Evolutionary conservation across 2,888 invertebrate species (phyloP).

Genomic region (Sipunculus nudus): DNA sequence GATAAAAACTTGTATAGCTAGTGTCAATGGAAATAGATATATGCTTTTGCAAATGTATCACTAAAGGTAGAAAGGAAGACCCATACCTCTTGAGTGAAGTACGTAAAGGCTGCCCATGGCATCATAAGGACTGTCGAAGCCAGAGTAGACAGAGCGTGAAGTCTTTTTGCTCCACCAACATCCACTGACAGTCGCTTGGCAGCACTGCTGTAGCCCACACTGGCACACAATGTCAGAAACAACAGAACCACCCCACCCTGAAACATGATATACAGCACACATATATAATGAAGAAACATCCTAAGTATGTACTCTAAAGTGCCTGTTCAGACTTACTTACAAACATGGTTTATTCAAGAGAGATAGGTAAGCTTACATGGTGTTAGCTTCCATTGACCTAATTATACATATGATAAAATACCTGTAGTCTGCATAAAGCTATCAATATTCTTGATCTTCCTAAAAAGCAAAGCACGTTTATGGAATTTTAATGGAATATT

Average conservation of each 20-base stretch:
- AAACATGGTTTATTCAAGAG: not conserved
- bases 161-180: constrained; percentile 70
- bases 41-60: too few relatives aligned
- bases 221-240: constrained; percentile 66
- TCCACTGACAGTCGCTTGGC: constrained; percentile 68
- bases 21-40: too few relatives aligned
- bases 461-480: too few relatives aligned
- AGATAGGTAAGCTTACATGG: too few relatives aligned
- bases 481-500: too few relatives aligned
- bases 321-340: not conserved
- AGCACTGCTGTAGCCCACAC: constrained; percentile 66
- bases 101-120: constrained; percentile 67
- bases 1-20: too few relatives aligned
- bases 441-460: too few relatives aligned
- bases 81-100: constrained; percentile 63
- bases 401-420: too few relatives aligned
- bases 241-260: constrained; percentile 70
- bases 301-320: not conserved
- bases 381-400: too few relatives aligned
- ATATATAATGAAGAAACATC: not conserved
- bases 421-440: too few relatives aligned
- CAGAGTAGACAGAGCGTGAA: constrained; percentile 68
- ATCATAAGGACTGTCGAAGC: constrained; percentile 66
- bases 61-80: too few relatives aligned
- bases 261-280: constrained; percentile 16